Conservation (phyloP, 2,797 vertebrate genomes). For the Syndactyla subalaris region DNA sequence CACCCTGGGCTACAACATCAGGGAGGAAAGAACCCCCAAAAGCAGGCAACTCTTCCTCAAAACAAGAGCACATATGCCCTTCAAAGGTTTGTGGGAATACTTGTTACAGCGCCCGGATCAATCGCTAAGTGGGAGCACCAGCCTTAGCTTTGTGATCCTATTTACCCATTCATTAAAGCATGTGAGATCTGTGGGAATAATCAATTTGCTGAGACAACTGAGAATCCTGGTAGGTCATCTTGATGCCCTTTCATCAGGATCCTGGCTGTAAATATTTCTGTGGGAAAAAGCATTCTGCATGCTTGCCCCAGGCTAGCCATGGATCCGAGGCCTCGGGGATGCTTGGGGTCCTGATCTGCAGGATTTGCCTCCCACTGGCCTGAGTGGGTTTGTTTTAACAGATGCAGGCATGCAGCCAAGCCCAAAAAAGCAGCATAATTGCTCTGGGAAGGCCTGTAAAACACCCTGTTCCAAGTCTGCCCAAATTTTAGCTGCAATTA, state of each 20-base stretch:
- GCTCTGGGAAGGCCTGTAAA: slow-evolving; percentile 26
- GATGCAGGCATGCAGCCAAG: slow-evolving; percentile 10
- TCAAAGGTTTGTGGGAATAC: slow-evolving; percentile 84
- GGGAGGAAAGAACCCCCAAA: slow-evolving; percentile 55
- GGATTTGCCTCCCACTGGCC: not conserved
- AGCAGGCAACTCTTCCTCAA: slow-evolving; percentile 86
- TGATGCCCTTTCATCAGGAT: not conserved
- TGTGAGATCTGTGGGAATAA: not conserved
- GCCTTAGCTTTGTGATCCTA: not conserved
- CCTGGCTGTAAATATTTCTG: not conserved
- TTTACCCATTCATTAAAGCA: not conserved
- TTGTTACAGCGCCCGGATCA: not conserved
- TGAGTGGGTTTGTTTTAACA: not conserved
- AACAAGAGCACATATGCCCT: slow-evolving; percentile 86
- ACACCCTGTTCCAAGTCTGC: not conserved
- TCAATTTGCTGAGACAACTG: not conserved
- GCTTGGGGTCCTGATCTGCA: not conserved
- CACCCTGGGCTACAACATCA: slow-evolving; percentile 87
- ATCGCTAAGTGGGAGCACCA: not conserved
- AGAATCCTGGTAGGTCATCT: not conserved
- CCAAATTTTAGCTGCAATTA: slow-evolving; percentile 42
- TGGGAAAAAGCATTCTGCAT: not conserved
- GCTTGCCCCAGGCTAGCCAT: not conserved
- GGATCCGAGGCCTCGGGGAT: not conserved
- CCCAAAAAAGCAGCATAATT: slow-evolving; percentile 8